Evolutionary conservation across 2,113 vertebrate genomes (phyloP).

Genomic region (Carlito syrichta): DNA sequence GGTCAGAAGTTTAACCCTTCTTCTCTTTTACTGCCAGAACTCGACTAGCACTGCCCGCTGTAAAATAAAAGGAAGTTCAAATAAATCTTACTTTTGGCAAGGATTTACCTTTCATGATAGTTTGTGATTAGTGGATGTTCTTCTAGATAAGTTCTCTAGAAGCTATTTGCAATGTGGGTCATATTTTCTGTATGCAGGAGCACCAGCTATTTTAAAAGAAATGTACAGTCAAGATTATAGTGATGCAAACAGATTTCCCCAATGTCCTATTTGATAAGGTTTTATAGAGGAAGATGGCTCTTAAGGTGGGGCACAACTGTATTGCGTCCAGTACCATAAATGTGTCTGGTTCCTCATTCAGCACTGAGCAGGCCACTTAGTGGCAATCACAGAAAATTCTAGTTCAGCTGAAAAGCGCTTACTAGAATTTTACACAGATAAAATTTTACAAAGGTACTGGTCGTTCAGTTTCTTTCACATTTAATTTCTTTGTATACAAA

Average conservation of each 20-base stretch:
- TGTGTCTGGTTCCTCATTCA: background rate
- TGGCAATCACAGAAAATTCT: background rate
- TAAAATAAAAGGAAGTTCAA: conserved; percentile 41
- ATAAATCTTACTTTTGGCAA: background rate
- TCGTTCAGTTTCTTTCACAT: background rate
- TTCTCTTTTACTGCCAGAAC: background rate
- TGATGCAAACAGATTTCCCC: background rate
- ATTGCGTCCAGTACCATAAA: rapidly evolving
- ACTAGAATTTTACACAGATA: background rate
- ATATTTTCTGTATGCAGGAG: background rate
- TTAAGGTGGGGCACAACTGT: background rate
- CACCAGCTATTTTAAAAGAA: background rate
- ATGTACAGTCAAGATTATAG: background rate
- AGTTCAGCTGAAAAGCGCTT: background rate
- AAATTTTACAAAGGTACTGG: background rate
- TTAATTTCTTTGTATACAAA: background rate
- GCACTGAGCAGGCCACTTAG: background rate
- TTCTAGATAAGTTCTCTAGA: background rate
- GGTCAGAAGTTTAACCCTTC: conserved; percentile 43
- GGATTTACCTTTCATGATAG: background rate
- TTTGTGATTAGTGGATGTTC: background rate
- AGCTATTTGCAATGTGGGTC: background rate
- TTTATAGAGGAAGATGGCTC: background rate
- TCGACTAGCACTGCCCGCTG: background rate
- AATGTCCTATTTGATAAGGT: background rate